These are phyloP conservation scores for Trichacis sp. DNA, from an alignment of 2,888 invertebrate species.

Conservation along the genomic window DNA sequence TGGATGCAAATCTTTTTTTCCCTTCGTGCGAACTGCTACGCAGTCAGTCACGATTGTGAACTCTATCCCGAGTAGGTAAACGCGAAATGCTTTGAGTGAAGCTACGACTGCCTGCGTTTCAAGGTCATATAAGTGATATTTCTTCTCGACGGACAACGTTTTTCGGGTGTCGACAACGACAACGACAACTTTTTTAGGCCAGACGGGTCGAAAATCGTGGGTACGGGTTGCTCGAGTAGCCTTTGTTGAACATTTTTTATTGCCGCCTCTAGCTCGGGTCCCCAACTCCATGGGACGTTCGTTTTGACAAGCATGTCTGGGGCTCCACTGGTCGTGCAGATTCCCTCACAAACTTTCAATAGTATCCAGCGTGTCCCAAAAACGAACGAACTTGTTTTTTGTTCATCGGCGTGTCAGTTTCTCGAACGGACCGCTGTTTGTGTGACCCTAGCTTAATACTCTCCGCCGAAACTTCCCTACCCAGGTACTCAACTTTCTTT, in stretches of 20 bases:
- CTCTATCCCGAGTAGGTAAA: conserved; percentile 23
- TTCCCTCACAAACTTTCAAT: conserved; percentile 25
- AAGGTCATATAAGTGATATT: conserved; percentile 32
- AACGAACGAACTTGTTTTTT: conserved; percentile 12
- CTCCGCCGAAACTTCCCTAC: conserved; percentile 48
- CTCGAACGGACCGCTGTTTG: conserved; percentile 48
- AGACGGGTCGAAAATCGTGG: conserved; percentile 47
- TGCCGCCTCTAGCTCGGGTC: conserved; percentile 9
- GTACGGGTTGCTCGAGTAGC: conserved; percentile 23
- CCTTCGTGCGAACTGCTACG: conserved; percentile 1
- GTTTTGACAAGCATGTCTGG: background rate
- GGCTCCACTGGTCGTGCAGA: background rate
- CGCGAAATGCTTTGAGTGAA: conserved; percentile 20
- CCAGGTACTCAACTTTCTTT: conserved; percentile 52
- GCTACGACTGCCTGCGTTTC: conserved; percentile 28
- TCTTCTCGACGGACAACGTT: background rate
- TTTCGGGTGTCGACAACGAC: conserved; percentile 38
- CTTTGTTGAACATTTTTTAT: conserved; percentile 6
- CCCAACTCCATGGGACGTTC: conserved; percentile 46
- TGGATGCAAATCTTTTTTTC: conserved; percentile 49
- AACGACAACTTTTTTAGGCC: background rate
- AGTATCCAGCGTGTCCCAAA: conserved; percentile 11
- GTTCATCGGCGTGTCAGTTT: conserved; percentile 49
- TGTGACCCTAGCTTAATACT: conserved; percentile 49
- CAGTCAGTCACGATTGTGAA: conserved; percentile 15